A percentile compares a stretch with the other conserved stretches of the same genome.
Conservation (phyloP, 1,140 invertebrate species). For the Arctopsyche grandis region DNA sequence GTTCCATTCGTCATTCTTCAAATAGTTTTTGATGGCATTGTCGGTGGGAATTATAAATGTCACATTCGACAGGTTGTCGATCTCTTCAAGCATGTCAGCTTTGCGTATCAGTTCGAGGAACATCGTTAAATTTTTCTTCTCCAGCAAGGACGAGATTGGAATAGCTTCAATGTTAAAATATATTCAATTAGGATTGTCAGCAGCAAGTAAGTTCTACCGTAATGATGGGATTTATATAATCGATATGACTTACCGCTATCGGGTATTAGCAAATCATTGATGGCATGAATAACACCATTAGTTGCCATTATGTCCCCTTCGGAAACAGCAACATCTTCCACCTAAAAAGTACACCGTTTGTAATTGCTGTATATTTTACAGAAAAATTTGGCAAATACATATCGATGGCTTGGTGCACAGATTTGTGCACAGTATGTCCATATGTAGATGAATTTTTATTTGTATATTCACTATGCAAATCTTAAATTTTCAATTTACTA, state of each 20-base stretch:
- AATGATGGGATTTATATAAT: neutral
- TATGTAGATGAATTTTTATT: too few species aligned
- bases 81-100: slow-evolving; percentile 42
- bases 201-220: too few species aligned
- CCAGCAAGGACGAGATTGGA: slow-evolving; percentile 51
- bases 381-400: too few species aligned
- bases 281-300: slow-evolving; percentile 74
- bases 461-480: too few species aligned
- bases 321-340: slow-evolving; percentile 61
- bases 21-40: slow-evolving; percentile 37
- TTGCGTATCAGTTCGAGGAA: slow-evolving; percentile 40
- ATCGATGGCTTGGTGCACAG: neutral
- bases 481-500: too few species aligned
- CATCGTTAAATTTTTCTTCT: slow-evolving; percentile 53
- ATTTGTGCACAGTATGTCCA: neutral
- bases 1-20: slow-evolving; percentile 14
- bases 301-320: slow-evolving; percentile 63
- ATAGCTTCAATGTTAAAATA: slow-evolving; percentile 50
- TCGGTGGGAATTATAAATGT: slow-evolving; percentile 50
- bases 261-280: slow-evolving; percentile 71
- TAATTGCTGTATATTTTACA: neutral
- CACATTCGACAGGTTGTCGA: slow-evolving; percentile 41
- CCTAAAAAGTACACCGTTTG: slow-evolving; percentile 29
- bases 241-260: slow-evolving; percentile 56
- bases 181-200: neutral